Percentiles rank a stretch among this genome's conserved stretches.
These are phyloP conservation scores for Metalampra italica DNA, from an alignment of 2,888 invertebrate species.

Conservation along the genomic window DNA sequence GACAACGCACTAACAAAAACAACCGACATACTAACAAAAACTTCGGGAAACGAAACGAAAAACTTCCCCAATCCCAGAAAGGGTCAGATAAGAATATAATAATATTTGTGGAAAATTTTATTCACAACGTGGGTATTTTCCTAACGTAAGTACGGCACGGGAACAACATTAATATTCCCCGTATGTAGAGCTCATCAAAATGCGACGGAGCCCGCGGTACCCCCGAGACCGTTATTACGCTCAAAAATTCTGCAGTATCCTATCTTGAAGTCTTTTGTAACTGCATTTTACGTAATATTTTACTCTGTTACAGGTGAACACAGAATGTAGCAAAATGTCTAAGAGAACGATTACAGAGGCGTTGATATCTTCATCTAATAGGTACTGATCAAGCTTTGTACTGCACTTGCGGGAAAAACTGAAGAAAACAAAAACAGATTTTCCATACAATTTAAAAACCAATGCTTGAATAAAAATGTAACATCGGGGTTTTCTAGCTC, in stretches of 20 bases:
- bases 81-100: background rate
- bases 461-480: too few relatives aligned
- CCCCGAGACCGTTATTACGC: conserved; percentile 38
- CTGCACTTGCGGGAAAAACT: too few relatives aligned
- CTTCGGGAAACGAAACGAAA: too few relatives aligned
- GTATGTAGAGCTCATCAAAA: conserved; percentile 39
- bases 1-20: too few relatives aligned
- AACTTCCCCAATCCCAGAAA: background rate
- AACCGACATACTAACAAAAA: too few relatives aligned
- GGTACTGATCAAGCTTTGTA: too few relatives aligned
- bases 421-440: too few relatives aligned
- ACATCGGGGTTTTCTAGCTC: too few relatives aligned
- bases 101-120: background rate
- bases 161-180: conserved; percentile 35
- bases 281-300: background rate
- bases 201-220: conserved; percentile 26
- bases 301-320: background rate
- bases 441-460: too few relatives aligned
- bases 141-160: conserved; percentile 20
- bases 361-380: too few relatives aligned
- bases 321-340: too few relatives aligned
- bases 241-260: conserved; percentile 30
- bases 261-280: conserved; percentile 9
- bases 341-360: too few relatives aligned
- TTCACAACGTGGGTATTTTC: background rate